A percentile compares a stretch with the other conserved stretches of the same genome.
These are phyloP conservation scores for Spisula solida DNA, from an alignment of 2,888 invertebrate genomes.

Conservation along the genomic window DNA sequence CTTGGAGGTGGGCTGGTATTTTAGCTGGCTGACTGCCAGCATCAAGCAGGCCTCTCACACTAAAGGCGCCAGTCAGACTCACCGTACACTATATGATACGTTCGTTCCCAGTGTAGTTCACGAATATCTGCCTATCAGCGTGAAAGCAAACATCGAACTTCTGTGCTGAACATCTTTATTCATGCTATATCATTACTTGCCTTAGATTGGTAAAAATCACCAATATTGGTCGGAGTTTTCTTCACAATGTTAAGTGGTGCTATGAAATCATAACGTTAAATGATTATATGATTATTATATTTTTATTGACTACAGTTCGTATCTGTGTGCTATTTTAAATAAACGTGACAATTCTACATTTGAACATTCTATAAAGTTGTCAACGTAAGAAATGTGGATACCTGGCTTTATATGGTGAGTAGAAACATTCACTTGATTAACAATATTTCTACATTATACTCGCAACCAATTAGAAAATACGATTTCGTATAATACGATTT, in stretches of 20 bases:
- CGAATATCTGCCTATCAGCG: slow-evolving; percentile 25
- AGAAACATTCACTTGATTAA: background rate
- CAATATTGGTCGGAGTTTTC: slow-evolving; percentile 4
- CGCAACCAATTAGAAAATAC: background rate
- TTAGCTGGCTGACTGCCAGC: slow-evolving; percentile 55
- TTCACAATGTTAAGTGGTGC: background rate
- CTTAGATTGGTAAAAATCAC: slow-evolving; percentile 15
- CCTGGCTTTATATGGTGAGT: background rate
- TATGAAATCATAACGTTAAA: background rate
- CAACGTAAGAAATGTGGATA: background rate
- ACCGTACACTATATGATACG: slow-evolving; percentile 50
- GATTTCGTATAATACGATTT: background rate
- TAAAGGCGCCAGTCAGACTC: slow-evolving; percentile 61
- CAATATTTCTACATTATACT: background rate
- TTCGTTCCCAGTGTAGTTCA: background rate
- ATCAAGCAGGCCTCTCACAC: slow-evolving; percentile 58
- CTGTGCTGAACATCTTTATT: background rate
- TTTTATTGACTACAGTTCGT: background rate
- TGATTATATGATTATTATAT: background rate
- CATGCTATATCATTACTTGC: background rate
- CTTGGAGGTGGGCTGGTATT: slow-evolving; percentile 27
- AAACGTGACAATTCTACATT: background rate
- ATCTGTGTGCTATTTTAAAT: background rate
- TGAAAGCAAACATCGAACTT: slow-evolving; percentile 24
- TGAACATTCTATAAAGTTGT: background rate